These are phyloP conservation scores for Tinea semifulvella DNA, from an alignment of 2,888 invertebrate species.

Conservation along the genomic window DNA sequence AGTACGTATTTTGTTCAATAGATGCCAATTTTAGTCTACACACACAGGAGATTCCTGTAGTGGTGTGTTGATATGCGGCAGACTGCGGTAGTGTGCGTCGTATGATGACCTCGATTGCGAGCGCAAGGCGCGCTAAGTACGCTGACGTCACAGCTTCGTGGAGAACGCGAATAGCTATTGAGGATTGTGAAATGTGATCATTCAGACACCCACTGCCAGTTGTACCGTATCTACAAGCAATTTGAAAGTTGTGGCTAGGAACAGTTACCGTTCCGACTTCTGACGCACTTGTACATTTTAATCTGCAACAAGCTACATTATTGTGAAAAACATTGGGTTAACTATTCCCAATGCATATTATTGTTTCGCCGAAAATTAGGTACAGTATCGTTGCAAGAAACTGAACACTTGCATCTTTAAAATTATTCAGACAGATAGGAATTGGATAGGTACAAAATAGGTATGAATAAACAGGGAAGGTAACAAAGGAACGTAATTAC, in stretches of 20 bases:
- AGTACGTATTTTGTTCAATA: no score
- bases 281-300: conserved; percentile 53
- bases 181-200: conserved; percentile 66
- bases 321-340: conserved; percentile 52
- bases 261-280: conserved; percentile 58
- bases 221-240: conserved; percentile 49
- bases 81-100: conserved; percentile 44
- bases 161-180: conserved; percentile 49
- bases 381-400: conserved; percentile 44
- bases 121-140: conserved; percentile 46
- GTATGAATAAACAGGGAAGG: no score
- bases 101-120: conserved; percentile 47
- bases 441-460: no score
- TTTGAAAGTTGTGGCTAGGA: conserved; percentile 60
- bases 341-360: conserved; percentile 51
- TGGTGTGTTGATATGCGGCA: neutral
- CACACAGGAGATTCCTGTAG: neutral
- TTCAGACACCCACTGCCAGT: conserved; percentile 59
- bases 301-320: conserved; percentile 42
- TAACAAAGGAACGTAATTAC: no score
- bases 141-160: conserved; percentile 56
- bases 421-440: no score
- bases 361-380: conserved; percentile 60
- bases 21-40: no score
- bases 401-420: no score